Evolutionary conservation across 1,140 invertebrate genomes (phyloP).

Genomic region (Drosophila leontia): DNA sequence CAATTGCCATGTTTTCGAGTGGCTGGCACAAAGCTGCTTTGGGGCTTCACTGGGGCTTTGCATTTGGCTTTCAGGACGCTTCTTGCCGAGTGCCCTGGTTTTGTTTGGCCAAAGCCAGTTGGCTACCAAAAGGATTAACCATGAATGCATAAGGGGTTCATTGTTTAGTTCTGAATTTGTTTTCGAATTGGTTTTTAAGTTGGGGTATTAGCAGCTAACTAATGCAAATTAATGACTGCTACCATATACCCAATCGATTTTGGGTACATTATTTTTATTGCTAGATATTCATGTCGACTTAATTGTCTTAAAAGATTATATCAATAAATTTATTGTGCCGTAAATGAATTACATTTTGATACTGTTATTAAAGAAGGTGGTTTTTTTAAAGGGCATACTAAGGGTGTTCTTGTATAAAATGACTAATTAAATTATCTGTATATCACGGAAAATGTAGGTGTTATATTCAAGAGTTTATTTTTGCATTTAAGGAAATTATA

Average conservation of each 20-base stretch:
- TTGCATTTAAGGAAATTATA: background rate
- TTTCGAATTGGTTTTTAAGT: conserved; percentile 1
- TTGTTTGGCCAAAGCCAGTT: conserved; percentile 28
- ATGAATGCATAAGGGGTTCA: conserved; percentile 8
- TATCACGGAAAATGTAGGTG: background rate
- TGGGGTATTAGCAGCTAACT: conserved; percentile 1
- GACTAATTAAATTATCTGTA: background rate
- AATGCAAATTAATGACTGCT: conserved; percentile 17
- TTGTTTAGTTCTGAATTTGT: conserved; percentile 12
- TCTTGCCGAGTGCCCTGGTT: conserved; percentile 14
- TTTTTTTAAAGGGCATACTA: background rate
- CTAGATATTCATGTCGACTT: background rate
- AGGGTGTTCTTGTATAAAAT: background rate
- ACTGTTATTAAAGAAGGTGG: background rate
- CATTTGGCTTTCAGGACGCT: conserved; percentile 31
- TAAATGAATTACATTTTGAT: background rate
- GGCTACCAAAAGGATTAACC: conserved; percentile 26
- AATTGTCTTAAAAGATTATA: background rate
- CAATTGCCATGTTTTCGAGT: conserved; percentile 71
- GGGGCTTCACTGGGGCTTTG: conserved; percentile 51
- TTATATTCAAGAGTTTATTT: background rate
- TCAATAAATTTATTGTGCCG: background rate
- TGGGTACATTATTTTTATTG: background rate
- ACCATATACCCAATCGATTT: background rate
- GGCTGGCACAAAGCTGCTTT: conserved; percentile 68